Base-by-base conservation (phyloP, 1,140 invertebrate species). In the Gerris buenoi region DNA sequence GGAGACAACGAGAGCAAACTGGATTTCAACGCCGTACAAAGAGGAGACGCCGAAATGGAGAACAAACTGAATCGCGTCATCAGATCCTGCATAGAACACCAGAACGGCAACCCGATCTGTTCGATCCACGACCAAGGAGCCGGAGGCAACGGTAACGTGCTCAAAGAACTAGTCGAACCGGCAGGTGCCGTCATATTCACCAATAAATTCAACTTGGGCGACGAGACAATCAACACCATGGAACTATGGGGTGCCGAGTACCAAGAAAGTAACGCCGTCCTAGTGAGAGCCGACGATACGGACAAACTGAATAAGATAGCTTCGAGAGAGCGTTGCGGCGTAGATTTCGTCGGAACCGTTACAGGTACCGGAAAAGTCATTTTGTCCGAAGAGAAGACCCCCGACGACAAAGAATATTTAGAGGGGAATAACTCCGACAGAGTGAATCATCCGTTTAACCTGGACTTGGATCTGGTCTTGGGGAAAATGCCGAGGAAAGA, bases 241-340 rank as follows among this genome's bases (percentile, higher is more conserved):
- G 96, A 98, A 76, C 76, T 98, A 2, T 98, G 96, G 96, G 95
- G 94, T 0, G 96, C 95, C 0, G 96, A 99, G 76, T 99, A 98
- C 74, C 96, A 98, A 80, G 96, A 98, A 78, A 97, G 90, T 70
- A 87, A 98, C 77, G 95, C 95, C 0, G 79, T 96, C 57, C 77
- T 97, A 0, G 88, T 93, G 70, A 80, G 79, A 57, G 77, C 84
- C 65, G 76, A 87, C 65, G 81, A 90, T 72, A 79, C 85, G 13
- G 67, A 77, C 15, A 68, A 88, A 1, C 77, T 98, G 0, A 79
- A 86, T 73, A 80, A 82, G 71, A 91, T 98, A 64, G 88, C 89
- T 57, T 74, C 79, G 18, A 81, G 96, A 67, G 96, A 98, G 81
- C 85, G 91, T 69, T 98, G 96, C 77, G 90, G 91, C 1, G 86